A percentile compares a stretch with the other conserved stretches of the same genome.
phyloP scores from a whole-genome alignment of 92 coral and sea anemone genomes.

The Phenganax subtilis region DNA sequence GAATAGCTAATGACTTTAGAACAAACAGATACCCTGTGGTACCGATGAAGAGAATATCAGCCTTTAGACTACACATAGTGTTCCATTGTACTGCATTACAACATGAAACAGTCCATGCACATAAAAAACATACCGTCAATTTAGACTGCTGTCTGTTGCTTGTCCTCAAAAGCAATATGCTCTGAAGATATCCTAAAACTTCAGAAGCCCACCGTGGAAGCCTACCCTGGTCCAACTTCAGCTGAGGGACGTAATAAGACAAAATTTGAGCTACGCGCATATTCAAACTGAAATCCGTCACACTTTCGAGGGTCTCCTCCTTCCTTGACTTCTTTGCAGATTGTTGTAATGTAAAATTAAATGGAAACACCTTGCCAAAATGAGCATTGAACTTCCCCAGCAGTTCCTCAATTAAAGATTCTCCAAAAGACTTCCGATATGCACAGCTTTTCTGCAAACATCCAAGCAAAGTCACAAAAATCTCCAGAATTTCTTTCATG shows the following conservation, averaged over 20 bases:
- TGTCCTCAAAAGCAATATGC: background rate
- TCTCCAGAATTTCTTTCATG: slow-evolving; percentile 62
- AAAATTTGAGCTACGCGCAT: slow-evolving; percentile 8
- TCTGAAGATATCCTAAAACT: background rate
- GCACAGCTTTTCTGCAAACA: slow-evolving; percentile 35
- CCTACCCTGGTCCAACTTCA: background rate
- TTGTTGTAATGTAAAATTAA: slow-evolving; percentile 21
- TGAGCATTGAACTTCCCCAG: slow-evolving; percentile 58
- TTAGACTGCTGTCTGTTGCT: slow-evolving; percentile 3
- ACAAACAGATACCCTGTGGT: too few relatives aligned
- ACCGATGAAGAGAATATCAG: too few relatives aligned
- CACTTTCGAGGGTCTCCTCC: slow-evolving; percentile 41
- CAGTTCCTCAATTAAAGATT: slow-evolving; percentile 44
- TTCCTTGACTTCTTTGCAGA: slow-evolving; percentile 42
- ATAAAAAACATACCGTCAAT: background rate
- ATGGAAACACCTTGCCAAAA: slow-evolving; percentile 75
- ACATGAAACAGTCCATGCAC: too few relatives aligned
- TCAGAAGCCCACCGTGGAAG: slow-evolving; percentile 19
- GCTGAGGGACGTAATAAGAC: background rate
- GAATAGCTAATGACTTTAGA: too few relatives aligned
- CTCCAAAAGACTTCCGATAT: background rate
- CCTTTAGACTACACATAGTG: too few relatives aligned
- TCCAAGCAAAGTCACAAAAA: slow-evolving; percentile 58
- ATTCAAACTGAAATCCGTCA: slow-evolving; percentile 27
- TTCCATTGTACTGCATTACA: too few relatives aligned